Conservation (phyloP, 2,797 vertebrate species). For the Neopelma chrysocephalum region DNA sequence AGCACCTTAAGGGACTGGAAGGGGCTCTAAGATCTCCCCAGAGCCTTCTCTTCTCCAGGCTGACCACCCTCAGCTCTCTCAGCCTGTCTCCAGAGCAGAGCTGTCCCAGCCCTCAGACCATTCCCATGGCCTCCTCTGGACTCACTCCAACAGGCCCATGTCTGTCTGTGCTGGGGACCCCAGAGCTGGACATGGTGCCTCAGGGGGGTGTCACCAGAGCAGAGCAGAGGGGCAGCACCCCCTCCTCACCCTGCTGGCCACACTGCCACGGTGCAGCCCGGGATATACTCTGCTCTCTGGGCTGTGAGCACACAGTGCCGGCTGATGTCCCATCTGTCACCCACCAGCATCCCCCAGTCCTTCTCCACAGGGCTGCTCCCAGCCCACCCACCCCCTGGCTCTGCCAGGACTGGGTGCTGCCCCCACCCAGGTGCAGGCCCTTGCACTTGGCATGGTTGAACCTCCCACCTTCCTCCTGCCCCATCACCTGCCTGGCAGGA, state of each 20-base stretch:
- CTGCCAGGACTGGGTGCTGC: background rate
- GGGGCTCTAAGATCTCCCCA: rapidly evolving
- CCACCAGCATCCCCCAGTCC: background rate
- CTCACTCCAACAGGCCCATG: background rate
- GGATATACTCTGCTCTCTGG: rapidly evolving
- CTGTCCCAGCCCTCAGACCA: background rate
- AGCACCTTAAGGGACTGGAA: background rate
- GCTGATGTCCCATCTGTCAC: background rate
- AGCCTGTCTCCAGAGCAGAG: background rate
- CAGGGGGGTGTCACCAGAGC: background rate
- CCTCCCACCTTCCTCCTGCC: background rate
- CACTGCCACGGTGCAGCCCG: rapidly evolving
- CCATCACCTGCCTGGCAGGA: background rate
- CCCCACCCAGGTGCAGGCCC: background rate
- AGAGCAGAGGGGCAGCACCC: background rate
- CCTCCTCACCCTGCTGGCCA: background rate
- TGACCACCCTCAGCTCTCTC: background rate
- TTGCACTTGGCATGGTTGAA: background rate
- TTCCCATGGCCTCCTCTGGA: background rate
- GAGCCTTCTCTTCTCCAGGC: background rate
- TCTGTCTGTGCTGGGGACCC: background rate
- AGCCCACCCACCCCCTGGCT: background rate
- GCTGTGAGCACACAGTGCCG: rapidly evolving
- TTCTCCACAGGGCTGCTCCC: rapidly evolving
- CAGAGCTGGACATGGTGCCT: background rate